phyloP scores from a whole-genome alignment of 30 jellyfish, hydroid and myxozoan species.

The Sanderia malayensis region DNA sequence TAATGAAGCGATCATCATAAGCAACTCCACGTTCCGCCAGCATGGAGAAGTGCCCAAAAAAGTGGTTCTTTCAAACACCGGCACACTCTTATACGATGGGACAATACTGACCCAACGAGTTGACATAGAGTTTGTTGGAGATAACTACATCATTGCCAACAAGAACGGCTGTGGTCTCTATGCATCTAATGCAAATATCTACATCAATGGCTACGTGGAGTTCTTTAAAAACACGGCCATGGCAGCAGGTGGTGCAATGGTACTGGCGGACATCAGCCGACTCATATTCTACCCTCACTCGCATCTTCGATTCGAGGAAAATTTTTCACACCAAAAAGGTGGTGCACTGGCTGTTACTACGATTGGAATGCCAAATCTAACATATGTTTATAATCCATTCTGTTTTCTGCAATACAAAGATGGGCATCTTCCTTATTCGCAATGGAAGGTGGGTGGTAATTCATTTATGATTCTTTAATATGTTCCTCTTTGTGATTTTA shows the following conservation, averaged over 20 bases:
- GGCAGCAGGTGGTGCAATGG: constrained; percentile 80
- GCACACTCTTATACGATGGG: constrained; percentile 70
- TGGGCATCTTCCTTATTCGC: constrained; percentile 58
- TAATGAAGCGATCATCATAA: constrained; percentile 23
- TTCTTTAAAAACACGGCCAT: constrained; percentile 40
- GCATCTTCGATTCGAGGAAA: constrained; percentile 44
- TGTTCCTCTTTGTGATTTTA: not conserved
- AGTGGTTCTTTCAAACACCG: not conserved
- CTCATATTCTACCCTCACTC: constrained; percentile 51
- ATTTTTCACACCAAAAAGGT: constrained; percentile 65
- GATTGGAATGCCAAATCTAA: constrained; percentile 79
- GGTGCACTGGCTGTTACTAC: constrained; percentile 76
- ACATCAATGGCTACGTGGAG: constrained; percentile 40
- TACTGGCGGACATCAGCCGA: constrained; percentile 77
- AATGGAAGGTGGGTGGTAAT: constrained; percentile 91
- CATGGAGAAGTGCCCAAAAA: constrained; percentile 8
- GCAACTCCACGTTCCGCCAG: constrained; percentile 56
- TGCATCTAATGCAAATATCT: constrained; percentile 69
- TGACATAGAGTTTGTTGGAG: constrained; percentile 51
- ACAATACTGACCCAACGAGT: constrained; percentile 55
- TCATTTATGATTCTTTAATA: too few relatives aligned
- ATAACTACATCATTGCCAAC: constrained; percentile 27
- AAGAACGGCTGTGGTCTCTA: constrained; percentile 55
- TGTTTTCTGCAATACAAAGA: constrained; percentile 72
- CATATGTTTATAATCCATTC: constrained; percentile 71